Evolutionary conservation across 2,113 vertebrate genomes (phyloP), one percentile per base, ranked within the genome.

Genomic region (Erinaceus europaeus): DNA sequence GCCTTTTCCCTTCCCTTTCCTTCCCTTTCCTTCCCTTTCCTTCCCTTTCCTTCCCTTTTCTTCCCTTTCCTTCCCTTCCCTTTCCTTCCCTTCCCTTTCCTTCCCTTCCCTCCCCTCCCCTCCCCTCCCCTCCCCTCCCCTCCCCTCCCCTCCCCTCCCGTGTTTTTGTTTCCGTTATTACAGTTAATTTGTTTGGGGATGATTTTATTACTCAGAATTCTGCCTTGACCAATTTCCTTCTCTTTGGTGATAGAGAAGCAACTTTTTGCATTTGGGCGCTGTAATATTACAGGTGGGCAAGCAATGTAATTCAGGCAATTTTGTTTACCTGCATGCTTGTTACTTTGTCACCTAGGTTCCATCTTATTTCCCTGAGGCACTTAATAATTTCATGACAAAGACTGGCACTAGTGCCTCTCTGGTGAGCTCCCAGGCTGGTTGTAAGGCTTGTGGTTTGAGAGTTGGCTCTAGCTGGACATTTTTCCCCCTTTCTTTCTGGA

Each of bases 131-230:
- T n/a, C n/a, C 23, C 14, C 67, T 79, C 10, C 23, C 18, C 59
- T 77, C 38, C 68, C 53, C 57, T 11, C 55, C 25, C 1, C 4
- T 82, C 59, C 59, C 81, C 42, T 72, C 76, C 46, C 77, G 38
- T 14, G 55, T 64, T 42, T 79, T 89, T 72, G 46, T 82, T 86
- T 78, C 68, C 46, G 59, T 89, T 27, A n/a, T 48, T 55, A 21
- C n/a, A n/a, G n/a, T 79, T 88, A 40, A 57, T 93, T 80, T 93
- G 75, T 77, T 83, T 83, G 5, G 27, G 36, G 44, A 15, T 62
- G n/a, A 85, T 75, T 46, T 57, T 27, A 44, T 90, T 46, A 20
- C 34, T 90, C 40, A 90, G 71, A 84, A 78, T 86, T 53, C 32
- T 67, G 55, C 72, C 50, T 78, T 83, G n/a, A 53, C 44, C 17